Evolutionary conservation across 35 echinoderm and acorn worm genomes (phyloP), one percentile per base, ranked within the genome.

Genomic region (Diadema setosum): DNA sequence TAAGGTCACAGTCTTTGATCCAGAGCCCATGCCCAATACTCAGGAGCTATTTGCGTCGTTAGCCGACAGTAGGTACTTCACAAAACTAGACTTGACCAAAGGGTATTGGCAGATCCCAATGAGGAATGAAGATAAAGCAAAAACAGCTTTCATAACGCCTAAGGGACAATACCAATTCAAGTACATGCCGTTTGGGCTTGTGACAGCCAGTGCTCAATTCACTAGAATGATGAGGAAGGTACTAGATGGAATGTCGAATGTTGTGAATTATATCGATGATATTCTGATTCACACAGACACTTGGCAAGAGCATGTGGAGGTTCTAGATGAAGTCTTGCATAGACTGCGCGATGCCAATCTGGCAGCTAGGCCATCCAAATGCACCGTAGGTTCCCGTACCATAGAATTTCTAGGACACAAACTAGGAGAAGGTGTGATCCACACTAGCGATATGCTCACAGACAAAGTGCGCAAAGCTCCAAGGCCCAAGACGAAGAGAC

Each of bases 101-200:
- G 90, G 90, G 46, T 92, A 86, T 64, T 92, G 90, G 83, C 90
- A 92, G 29, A 61, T 91, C 17, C 83, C 90, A 16, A 81, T 92
- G 46, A 33, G 11, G 46, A 75, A 87, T 35, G 12, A 27, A 15
- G 70, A 78, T 45, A 58, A 49, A 46, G 25, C 58, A 23, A 81
- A 87, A 26, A 92, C 84, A 39, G 90, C 90, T 36, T 91, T 91
- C 32, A 18, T 91, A 15, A 91, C 89, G 42, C 30, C 2, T 27
- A 60, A 56, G 6, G 90, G 90, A 23, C 58, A 80, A 34, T 92
- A 78, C 60, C 83, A 87, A 18, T 87, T 92, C 36, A 86, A 81
- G 43, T 73, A 80, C 18, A 35, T 59, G 46, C 90, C 90, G 30
- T 86, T 85, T 46, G 90, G 90, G 26, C 20, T 86, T 2, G 73